These are phyloP conservation scores for Agrilus planipennis DNA, from an alignment of 1,140 invertebrate genomes.

Conservation along the genomic window DNA sequence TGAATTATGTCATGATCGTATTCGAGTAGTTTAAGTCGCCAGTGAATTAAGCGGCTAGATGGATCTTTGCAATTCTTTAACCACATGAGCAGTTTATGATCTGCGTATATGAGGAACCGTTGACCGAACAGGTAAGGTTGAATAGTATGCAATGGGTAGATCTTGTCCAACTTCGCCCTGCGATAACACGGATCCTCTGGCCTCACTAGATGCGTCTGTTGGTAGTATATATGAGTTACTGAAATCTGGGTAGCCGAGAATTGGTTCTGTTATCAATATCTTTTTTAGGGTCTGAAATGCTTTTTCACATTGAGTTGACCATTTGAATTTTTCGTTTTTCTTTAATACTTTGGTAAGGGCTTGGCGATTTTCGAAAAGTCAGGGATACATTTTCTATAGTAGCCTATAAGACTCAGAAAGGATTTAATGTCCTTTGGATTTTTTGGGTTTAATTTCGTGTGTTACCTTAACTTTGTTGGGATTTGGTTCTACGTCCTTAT, in stretches of 20 bases:
- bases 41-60: background rate
- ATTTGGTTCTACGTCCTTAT: slow-evolving; percentile 3
- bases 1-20: slow-evolving; percentile 15
- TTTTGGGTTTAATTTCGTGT: background rate
- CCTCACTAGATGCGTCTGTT: no score
- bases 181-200: no score
- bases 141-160: no score
- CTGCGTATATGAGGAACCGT: background rate
- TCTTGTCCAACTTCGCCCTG: no score
- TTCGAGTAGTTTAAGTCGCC: slow-evolving; percentile 16
- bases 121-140: background rate
- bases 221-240: no score
- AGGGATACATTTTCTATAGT: slow-evolving; percentile 4
- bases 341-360: slow-evolving; percentile 5
- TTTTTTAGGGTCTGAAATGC: slow-evolving; percentile 2
- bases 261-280: background rate
- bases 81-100: slow-evolving; percentile 1
- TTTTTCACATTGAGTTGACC: background rate
- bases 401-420: no score
- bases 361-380: slow-evolving; percentile 3
- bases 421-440: slow-evolving; percentile 1
- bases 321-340: background rate
- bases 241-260: no score
- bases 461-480: background rate
- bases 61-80: slow-evolving; percentile 1